phyloP scores from a whole-genome alignment of 1,140 invertebrate species.

The Zaprionus camerounensis region DNA sequence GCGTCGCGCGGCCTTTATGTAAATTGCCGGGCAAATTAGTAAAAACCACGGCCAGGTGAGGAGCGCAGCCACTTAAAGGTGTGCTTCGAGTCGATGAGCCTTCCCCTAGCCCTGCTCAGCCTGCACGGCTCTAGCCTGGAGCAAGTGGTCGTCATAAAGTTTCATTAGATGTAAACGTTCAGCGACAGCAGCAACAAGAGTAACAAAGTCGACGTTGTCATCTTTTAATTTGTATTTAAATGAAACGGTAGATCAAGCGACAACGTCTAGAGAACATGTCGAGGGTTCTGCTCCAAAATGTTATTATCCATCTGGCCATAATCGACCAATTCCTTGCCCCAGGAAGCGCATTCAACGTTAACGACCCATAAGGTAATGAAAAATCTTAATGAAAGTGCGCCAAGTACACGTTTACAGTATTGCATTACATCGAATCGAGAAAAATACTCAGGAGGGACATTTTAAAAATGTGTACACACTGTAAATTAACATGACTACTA shows the following conservation, averaged over 20 bases:
- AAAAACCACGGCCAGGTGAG: conserved; percentile 41
- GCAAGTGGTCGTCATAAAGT: conserved; percentile 61
- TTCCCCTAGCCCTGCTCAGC: not conserved
- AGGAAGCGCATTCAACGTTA: not conserved
- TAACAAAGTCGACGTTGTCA: conserved; percentile 36
- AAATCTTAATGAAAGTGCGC: conserved; percentile 4
- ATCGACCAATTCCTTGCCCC: conserved; percentile 34
- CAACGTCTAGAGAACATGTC: conserved; percentile 11
- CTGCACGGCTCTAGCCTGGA: not conserved
- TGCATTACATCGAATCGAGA: not conserved
- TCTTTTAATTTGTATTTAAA: conserved; percentile 79
- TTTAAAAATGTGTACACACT: not conserved
- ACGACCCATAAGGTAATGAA: not conserved
- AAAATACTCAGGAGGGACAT: not conserved
- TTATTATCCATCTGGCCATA: conserved; percentile 45
- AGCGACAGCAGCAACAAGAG: conserved; percentile 46
- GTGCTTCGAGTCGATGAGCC: conserved; percentile 37
- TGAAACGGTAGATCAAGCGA: conserved; percentile 60
- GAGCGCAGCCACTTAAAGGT: conserved; percentile 40
- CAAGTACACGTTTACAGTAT: not conserved
- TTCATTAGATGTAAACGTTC: conserved; percentile 69
- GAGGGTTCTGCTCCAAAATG: conserved; percentile 23
- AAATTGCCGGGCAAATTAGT: conserved; percentile 76
- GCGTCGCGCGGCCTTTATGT: conserved; percentile 63
- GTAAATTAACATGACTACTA: no score